Conservation (phyloP, 2,113 vertebrate species). For the Colius striatus region DNA sequence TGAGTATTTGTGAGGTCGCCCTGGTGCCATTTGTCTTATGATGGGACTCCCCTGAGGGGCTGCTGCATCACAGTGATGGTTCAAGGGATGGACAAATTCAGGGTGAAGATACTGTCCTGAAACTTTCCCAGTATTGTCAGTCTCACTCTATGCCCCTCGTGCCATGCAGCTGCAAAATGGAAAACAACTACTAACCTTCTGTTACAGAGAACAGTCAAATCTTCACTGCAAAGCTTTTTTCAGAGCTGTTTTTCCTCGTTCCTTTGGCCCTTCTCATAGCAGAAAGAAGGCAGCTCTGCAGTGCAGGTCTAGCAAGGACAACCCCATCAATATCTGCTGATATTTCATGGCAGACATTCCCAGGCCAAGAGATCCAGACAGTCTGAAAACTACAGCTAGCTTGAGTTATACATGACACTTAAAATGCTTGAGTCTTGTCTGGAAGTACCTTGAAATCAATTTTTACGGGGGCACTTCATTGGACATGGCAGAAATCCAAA, state of each 20-base stretch:
- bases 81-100: not conserved
- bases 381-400: not conserved
- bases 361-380: not conserved
- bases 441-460: not conserved
- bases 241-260: not conserved
- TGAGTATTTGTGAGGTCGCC: not conserved
- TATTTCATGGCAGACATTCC: not conserved
- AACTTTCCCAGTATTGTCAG: not conserved
- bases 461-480: not conserved
- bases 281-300: not conserved
- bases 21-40: not conserved
- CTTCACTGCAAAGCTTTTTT: not conserved
- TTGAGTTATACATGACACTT: not conserved
- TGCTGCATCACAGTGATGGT: not conserved
- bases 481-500: not conserved
- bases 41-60: not conserved
- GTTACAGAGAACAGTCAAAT: not conserved
- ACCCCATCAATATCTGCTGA: not conserved
- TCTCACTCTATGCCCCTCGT: not conserved
- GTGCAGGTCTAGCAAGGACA: not conserved
- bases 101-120: not conserved
- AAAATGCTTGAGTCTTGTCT: not conserved
- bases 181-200: not conserved
- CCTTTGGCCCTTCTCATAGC: not conserved
- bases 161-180: too few species aligned